Base-by-base conservation (phyloP, 2,888 invertebrate species). In the Notocelia uddmanniana region DNA sequence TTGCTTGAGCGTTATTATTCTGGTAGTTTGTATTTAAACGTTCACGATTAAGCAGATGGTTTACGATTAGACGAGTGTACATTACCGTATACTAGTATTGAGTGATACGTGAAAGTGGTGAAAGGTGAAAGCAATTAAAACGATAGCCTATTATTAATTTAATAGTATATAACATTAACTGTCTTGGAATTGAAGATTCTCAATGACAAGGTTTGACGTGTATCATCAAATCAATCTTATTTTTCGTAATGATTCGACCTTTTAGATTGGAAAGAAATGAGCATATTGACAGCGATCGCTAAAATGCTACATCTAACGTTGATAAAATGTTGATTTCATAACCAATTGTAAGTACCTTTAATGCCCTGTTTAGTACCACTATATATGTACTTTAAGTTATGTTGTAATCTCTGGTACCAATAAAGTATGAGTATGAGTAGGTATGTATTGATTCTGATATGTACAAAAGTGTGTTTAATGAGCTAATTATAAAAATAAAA, bases 101-200 rank as follows among this genome's bases (percentile, higher is more conserved):
- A 52, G 58, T 50, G 58, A 64, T 66, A 19, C 18, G 70, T 54
- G 70, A 71, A 71, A 71, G 66, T 50, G 34, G 70, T 71, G 66
- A 71, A 71, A 66, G 66, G 70, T 50, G 50, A 37, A 48, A 71
- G 58, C 59, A 66, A 66, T 71, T 66, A 66, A 59, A 55, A 66
- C 2, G 21, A 66, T 59, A 18, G 19, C 52, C 26, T 37, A 55
- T 18, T 31, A 54, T 45, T 34, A 21, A 58, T 19, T 45, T 58
- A 45, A 45, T n/a, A n/a, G n/a, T 45, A 45, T 45, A 31, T n/a
- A 45, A n/a, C n/a, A n/a, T n/a, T 15, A 41, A 41, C 15, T 41
- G 3, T 41, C 41, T 41, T 41, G 13, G 15, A 41, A 15, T 15
- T 15, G 15, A 15, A 0, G 15, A 41, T 41, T 41, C 15, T 45